Evolutionary conservation across 2,113 vertebrate genomes (phyloP).

Genomic region (Lathamus discolor): DNA sequence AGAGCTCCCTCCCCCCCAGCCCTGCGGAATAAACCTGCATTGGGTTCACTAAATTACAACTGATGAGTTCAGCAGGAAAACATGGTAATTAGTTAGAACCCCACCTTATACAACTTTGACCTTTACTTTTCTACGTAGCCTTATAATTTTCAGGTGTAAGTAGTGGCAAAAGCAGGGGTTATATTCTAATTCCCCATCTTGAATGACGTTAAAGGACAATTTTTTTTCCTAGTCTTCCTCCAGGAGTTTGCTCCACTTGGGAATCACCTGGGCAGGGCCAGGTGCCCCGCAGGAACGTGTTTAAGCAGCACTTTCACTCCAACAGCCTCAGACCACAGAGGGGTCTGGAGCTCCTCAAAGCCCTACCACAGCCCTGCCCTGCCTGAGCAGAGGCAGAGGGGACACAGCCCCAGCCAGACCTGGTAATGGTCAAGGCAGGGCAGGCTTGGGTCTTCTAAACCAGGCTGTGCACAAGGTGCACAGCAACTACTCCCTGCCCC

Average conservation of each 20-base stretch:
- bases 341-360: not conserved
- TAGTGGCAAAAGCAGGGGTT: not conserved
- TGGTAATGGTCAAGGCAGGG: not conserved
- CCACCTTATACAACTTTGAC: not conserved
- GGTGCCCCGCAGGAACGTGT: not conserved
- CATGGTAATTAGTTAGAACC: not conserved
- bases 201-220: not conserved
- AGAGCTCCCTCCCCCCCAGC: not conserved
- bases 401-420: not conserved
- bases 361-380: accelerated
- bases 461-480: accelerated
- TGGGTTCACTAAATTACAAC: not conserved
- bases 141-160: not conserved
- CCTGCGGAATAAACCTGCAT: accelerated
- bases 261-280: not conserved
- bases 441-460: not conserved
- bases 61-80: not conserved
- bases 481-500: not conserved
- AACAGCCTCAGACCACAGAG: not conserved
- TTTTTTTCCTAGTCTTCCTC: not conserved
- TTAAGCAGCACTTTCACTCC: not conserved
- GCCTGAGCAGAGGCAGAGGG: not conserved
- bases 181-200: not conserved
- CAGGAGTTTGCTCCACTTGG: not conserved
- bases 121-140: not conserved